These are phyloP conservation scores for Lichenostomus cassidix DNA, from an alignment of 2,113 vertebrate species.

Conservation along the genomic window DNA sequence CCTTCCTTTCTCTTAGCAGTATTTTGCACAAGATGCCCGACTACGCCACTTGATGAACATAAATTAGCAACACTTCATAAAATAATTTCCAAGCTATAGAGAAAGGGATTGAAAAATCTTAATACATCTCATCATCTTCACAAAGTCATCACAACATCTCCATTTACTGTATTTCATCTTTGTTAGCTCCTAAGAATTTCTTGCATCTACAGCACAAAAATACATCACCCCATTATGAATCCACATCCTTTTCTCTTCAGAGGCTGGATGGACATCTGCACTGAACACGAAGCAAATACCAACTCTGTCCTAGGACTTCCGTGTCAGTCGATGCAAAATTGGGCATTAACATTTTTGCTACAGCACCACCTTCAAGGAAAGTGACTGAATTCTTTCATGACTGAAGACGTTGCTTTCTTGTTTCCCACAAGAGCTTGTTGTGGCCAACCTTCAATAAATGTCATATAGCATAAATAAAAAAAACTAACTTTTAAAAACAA, in stretches of 20 bases:
- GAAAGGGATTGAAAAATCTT: background rate
- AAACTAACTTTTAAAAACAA: conserved; percentile 30
- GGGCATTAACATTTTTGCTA: conserved; percentile 50
- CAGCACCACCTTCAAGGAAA: conserved; percentile 60
- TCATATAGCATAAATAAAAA: background rate
- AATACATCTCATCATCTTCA: background rate
- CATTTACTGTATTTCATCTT: background rate
- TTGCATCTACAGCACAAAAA: conserved; percentile 33
- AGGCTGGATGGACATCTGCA: conserved; percentile 9
- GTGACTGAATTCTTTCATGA: conserved; percentile 37
- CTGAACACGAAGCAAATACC: conserved; percentile 5
- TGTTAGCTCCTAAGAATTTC: background rate
- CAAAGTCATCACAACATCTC: conserved; percentile 8
- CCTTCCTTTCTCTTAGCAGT: background rate
- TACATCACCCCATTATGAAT: conserved; percentile 68
- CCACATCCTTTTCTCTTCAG: conserved; percentile 49
- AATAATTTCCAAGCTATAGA: background rate
- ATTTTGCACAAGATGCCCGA: background rate
- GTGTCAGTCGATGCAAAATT: conserved; percentile 14
- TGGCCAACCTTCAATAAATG: conserved; percentile 29
- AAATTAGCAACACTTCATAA: background rate
- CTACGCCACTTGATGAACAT: background rate
- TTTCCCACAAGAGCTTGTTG: conserved; percentile 36
- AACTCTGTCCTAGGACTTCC: conserved; percentile 46
- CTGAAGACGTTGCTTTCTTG: conserved; percentile 8